A percentile compares a stretch with the other conserved stretches of the same genome.
phyloP scores from a whole-genome alignment of 2,113 vertebrate genomes.

The Perca flavescens region DNA sequence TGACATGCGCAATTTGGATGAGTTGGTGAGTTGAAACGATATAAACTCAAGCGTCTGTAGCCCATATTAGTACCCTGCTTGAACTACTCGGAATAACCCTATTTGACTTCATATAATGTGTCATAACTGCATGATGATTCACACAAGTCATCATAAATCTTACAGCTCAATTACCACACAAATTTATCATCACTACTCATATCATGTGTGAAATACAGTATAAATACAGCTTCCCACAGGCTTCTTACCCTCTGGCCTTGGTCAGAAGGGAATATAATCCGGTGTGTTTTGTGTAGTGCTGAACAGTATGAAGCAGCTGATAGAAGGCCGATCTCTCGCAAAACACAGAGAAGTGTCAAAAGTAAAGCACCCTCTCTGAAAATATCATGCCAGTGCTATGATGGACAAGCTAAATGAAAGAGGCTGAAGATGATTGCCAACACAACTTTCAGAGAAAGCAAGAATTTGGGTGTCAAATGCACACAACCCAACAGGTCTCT shows the following conservation, averaged over 20 bases:
- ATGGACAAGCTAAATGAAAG: background rate
- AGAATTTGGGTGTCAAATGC: too few relatives aligned
- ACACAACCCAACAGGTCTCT: background rate
- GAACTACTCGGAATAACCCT: background rate
- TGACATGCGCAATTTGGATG: slow-evolving; percentile 95
- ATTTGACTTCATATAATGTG: background rate
- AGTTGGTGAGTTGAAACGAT: slow-evolving; percentile 89
- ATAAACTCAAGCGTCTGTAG: background rate
- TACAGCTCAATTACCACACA: background rate
- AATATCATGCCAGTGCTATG: slow-evolving; percentile 49
- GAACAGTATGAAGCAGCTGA: background rate
- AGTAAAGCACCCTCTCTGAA: slow-evolving; percentile 42
- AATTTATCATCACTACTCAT: background rate
- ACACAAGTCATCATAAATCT: background rate
- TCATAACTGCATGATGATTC: slow-evolving; percentile 16
- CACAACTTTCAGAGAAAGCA: slow-evolving; percentile 18
- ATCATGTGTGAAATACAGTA: background rate
- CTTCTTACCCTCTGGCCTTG: background rate
- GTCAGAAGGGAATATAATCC: slow-evolving; percentile 4
- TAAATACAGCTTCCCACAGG: background rate
- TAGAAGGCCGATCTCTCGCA: background rate
- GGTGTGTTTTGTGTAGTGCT: slow-evolving; percentile 25
- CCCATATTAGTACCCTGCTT: background rate
- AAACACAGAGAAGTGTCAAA: slow-evolving; percentile 51
- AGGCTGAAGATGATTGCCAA: background rate